Conservation (phyloP, 2,888 invertebrate species). For the Eudemis profundana region DNA sequence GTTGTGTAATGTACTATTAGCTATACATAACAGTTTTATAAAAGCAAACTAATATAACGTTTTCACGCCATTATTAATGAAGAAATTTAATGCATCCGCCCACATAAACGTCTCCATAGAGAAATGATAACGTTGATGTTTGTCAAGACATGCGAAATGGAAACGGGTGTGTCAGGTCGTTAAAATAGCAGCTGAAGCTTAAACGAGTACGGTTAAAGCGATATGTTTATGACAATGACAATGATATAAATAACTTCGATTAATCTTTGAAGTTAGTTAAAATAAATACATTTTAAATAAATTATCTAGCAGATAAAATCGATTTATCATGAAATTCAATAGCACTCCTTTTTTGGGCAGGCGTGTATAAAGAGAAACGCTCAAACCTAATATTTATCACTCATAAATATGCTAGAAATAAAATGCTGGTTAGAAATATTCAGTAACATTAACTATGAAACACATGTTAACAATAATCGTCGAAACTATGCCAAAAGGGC, state of each 20-base stretch:
- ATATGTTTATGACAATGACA: background rate
- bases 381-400: no score
- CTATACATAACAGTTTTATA: background rate
- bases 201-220: background rate
- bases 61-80: conserved; percentile 8
- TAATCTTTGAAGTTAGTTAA: background rate
- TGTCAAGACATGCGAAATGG: conserved; percentile 10
- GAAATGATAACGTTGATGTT: conserved; percentile 24
- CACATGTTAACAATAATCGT: no score
- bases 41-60: background rate
- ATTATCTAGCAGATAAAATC: no score
- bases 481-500: no score
- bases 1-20: no score
- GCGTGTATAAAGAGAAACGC: no score
- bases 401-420: no score
- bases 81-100: conserved; percentile 3
- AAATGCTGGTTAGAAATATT: no score
- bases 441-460: no score
- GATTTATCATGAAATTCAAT: no score
- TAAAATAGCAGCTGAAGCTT: conserved; percentile 1
- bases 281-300: no score
- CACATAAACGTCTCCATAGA: conserved; percentile 24
- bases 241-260: background rate
- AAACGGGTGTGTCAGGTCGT: conserved; percentile 23
- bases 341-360: no score